These are phyloP conservation scores for Lepidurus arcticus DNA, from an alignment of 1,140 invertebrate genomes.

Conservation along the genomic window DNA sequence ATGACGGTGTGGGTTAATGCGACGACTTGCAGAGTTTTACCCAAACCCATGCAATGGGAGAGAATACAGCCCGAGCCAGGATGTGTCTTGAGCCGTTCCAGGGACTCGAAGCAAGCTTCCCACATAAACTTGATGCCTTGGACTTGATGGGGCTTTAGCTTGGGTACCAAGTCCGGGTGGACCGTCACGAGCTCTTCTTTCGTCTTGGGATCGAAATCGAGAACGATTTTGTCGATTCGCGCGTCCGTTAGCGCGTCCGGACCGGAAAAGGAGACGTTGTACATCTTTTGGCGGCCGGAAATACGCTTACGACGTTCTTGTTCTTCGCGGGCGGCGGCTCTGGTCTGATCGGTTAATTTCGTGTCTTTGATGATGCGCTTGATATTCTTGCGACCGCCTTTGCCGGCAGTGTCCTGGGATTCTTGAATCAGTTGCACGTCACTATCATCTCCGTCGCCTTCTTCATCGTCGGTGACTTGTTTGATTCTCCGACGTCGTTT, in stretches of 20 bases:
- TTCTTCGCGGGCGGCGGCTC: conserved; percentile 81
- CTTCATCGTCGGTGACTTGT: conserved; percentile 31
- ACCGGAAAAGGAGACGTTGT: conserved; percentile 66
- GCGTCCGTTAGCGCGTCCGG: conserved; percentile 48
- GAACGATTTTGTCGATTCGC: conserved; percentile 63
- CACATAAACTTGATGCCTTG: conserved; percentile 95
- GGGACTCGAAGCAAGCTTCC: conserved; percentile 85
- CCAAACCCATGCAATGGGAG: conserved; percentile 85
- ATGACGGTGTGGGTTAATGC: conserved; percentile 84
- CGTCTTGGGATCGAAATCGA: conserved; percentile 78
- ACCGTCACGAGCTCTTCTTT: conserved; percentile 76
- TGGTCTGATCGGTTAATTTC: conserved; percentile 65
- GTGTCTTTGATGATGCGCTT: conserved; percentile 73
- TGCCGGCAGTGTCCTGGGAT: not conserved
- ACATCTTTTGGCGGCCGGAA: conserved; percentile 75
- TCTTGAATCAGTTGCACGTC: conserved; percentile 33
- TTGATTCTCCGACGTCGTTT: conserved; percentile 34
- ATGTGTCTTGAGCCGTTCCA: conserved; percentile 66
- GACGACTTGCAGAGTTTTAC: conserved; percentile 70
- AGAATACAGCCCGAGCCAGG: conserved; percentile 78
- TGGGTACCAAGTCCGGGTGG: conserved; percentile 68
- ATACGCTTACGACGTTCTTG: conserved; percentile 80
- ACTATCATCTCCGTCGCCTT: conserved; percentile 33
- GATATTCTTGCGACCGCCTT: conserved; percentile 66
- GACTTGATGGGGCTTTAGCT: conserved; percentile 81